These are phyloP conservation scores for Drosophila lacteicornis DNA, from an alignment of 1,140 invertebrate species.

Conservation along the genomic window DNA sequence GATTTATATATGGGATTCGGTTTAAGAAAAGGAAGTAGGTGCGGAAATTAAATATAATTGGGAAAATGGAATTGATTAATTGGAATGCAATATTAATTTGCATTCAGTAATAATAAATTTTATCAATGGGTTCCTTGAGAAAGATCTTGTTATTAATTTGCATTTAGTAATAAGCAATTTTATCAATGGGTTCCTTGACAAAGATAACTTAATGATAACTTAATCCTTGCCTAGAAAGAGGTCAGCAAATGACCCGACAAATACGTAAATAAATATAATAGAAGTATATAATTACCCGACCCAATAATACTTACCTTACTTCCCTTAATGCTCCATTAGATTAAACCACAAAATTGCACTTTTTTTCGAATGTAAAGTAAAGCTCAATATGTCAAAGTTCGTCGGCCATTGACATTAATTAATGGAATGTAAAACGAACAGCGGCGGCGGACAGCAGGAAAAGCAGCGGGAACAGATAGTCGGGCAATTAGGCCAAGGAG, in stretches of 20 bases:
- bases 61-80: not conserved
- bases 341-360: conserved; percentile 17
- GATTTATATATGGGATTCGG: not conserved
- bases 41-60: not conserved
- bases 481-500: conserved; percentile 68
- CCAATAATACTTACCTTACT: conserved; percentile 7
- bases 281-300: not conserved
- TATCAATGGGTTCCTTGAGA: too few species aligned
- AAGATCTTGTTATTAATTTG: too few species aligned
- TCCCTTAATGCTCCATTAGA: conserved; percentile 16
- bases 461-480: conserved; percentile 54
- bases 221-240: not conserved
- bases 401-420: conserved; percentile 75
- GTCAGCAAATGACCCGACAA: not conserved
- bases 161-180: not conserved
- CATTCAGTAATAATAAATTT: not conserved
- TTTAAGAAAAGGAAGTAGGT: not conserved
- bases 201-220: not conserved
- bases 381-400: conserved; percentile 82
- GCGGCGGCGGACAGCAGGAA: conserved; percentile 55
- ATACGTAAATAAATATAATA: not conserved
- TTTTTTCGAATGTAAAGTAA: conserved; percentile 26
- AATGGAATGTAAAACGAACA: conserved; percentile 83
- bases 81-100: not conserved
- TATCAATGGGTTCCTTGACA: too few species aligned